Evolutionary conservation across 1,140 invertebrate species (phyloP).

Genomic region (Rhyacophila brunnea): DNA sequence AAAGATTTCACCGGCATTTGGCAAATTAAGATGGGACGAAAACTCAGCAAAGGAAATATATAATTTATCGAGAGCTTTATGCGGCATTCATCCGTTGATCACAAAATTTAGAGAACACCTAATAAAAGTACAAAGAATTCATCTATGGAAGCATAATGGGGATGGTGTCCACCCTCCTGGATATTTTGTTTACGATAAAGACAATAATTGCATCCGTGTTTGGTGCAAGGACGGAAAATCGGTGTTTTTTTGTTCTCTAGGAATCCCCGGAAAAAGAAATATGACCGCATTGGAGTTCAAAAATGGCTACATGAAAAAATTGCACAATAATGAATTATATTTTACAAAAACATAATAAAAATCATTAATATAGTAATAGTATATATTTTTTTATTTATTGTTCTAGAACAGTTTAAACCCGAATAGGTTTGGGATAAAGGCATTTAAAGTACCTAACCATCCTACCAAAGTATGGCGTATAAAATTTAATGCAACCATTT

Average conservation of each 20-base stretch:
- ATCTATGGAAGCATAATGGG: slow-evolving; percentile 37
- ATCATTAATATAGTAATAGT: too few relatives aligned
- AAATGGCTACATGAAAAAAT: slow-evolving; percentile 65
- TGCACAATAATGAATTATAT: slow-evolving; percentile 28
- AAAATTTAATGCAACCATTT: too few relatives aligned
- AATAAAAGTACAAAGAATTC: slow-evolving; percentile 34
- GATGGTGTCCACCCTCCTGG: slow-evolving; percentile 41
- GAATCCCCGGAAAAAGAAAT: slow-evolving; percentile 57
- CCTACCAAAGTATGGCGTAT: too few relatives aligned
- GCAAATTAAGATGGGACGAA: slow-evolving; percentile 62
- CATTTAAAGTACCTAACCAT: too few relatives aligned
- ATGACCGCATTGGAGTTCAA: slow-evolving; percentile 67
- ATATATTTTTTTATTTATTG: too few relatives aligned
- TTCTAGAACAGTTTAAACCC: too few relatives aligned
- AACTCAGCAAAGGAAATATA: slow-evolving; percentile 63
- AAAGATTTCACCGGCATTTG: slow-evolving; percentile 61
- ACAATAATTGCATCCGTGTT: slow-evolving; percentile 53
- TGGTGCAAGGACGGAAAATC: slow-evolving; percentile 58
- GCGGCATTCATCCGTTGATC: slow-evolving; percentile 60
- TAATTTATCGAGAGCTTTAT: slow-evolving; percentile 65
- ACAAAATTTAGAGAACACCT: slow-evolving; percentile 58
- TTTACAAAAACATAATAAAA: slow-evolving; percentile 14
- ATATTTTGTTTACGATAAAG: slow-evolving; percentile 53
- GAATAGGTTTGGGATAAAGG: too few relatives aligned
- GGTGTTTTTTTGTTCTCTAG: slow-evolving; percentile 59